Percentiles rank a stretch among this genome's conserved stretches.
Conservation (phyloP, 2,888 invertebrate species). For the Campaea margaritaria region DNA sequence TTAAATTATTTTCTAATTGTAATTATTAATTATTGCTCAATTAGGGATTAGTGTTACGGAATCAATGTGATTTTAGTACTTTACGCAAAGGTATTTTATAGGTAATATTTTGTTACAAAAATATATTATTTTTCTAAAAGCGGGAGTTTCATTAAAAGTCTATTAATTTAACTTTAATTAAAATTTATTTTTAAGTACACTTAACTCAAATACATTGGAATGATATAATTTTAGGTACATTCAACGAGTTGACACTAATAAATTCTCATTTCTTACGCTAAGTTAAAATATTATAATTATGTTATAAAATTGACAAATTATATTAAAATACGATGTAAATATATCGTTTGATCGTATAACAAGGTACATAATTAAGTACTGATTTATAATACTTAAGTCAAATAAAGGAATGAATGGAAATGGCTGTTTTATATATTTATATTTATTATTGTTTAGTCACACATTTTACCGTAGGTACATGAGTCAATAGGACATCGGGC, state of each 20-base stretch:
- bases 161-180: conserved; percentile 20
- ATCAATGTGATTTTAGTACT: conserved; percentile 63
- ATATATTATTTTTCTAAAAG: conserved; percentile 56
- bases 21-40: conserved; percentile 73
- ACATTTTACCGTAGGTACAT: not conserved
- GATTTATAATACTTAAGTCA: conserved; percentile 15
- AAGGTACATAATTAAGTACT: conserved; percentile 21
- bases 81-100: conserved; percentile 62
- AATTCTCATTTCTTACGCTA: conserved; percentile 27
- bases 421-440: too few species aligned
- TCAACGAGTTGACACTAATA: conserved; percentile 27
- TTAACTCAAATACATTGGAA: conserved; percentile 43
- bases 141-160: conserved; percentile 44
- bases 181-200: conserved; percentile 39
- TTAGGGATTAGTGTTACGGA: conserved; percentile 64
- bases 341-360: conserved; percentile 28
- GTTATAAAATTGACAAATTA: conserved; percentile 17
- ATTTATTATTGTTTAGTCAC: conserved; percentile 3
- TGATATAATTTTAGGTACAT: conserved; percentile 44
- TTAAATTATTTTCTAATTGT: conserved; percentile 52
- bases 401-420: too few species aligned
- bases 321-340: conserved; percentile 18
- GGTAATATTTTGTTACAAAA: conserved; percentile 67
- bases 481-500: too few species aligned
- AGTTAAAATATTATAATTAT: not conserved